These are phyloP conservation scores for Sceloporus tristichus DNA, from an alignment of 2,113 vertebrate genomes.

Conservation along the genomic window DNA sequence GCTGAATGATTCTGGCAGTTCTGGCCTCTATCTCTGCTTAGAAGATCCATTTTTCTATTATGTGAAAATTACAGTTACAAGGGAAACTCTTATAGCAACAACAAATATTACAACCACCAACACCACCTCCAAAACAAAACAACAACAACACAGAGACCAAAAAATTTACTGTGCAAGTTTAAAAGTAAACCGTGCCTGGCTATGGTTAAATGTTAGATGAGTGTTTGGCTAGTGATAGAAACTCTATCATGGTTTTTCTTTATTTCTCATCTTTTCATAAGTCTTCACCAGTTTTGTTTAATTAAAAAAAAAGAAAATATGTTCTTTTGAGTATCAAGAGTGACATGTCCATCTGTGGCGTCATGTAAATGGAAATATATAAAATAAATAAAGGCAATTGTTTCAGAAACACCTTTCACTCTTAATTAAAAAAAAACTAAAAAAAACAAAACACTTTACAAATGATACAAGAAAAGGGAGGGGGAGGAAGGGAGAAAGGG, in stretches of 20 bases:
- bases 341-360: constrained; percentile 73
- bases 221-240: constrained; percentile 22
- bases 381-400: constrained; percentile 76
- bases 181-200: neutral
- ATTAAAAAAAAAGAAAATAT: neutral
- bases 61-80: neutral
- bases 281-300: constrained; percentile 42
- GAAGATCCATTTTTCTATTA: neutral
- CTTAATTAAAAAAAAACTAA: constrained; percentile 58
- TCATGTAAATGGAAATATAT: constrained; percentile 57
- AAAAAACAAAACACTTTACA: constrained; percentile 77
- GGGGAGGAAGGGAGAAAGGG: constrained; percentile 73
- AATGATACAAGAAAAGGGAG: constrained; percentile 76
- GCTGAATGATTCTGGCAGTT: no score
- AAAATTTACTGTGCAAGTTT: neutral
- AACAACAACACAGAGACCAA: neutral
- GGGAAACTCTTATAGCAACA: neutral
- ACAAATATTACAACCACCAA: neutral
- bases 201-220: neutral
- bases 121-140: neutral
- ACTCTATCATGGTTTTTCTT: constrained; percentile 28
- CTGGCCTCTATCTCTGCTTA: no score
- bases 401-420: constrained; percentile 66
- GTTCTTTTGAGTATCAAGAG: neutral
- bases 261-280: constrained; percentile 31